phyloP scores from a whole-genome alignment of 2,888 invertebrate species.

The Campoletis raptor region DNA sequence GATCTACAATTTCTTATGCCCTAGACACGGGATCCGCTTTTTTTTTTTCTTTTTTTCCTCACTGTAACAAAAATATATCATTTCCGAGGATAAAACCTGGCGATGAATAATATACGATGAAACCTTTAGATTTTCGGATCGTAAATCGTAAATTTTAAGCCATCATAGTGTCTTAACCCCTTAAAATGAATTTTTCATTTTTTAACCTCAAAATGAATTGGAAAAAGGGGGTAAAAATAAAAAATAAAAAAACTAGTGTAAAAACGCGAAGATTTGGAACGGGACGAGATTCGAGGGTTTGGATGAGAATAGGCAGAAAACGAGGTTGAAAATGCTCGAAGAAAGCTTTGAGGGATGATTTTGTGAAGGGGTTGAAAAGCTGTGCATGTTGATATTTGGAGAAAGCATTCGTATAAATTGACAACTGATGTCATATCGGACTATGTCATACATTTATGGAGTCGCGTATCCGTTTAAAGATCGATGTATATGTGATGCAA shows the following conservation, averaged over 20 bases:
- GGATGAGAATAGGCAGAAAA: neutral
- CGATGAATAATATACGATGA: neutral
- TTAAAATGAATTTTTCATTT: neutral
- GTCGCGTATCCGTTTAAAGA: constrained; percentile 12
- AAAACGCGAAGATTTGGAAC: neutral
- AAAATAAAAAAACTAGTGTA: neutral
- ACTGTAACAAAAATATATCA: neutral
- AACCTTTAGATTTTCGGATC: neutral
- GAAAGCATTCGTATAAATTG: neutral
- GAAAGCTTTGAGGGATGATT: constrained; percentile 20
- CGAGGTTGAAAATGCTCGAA: constrained; percentile 14
- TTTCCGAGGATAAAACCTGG: neutral
- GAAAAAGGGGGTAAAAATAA: neutral
- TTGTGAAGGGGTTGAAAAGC: neutral
- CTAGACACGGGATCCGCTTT: neutral
- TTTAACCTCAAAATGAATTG: too few species aligned
- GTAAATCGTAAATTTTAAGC: neutral
- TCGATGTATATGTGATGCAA: neutral
- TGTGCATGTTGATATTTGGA: neutral
- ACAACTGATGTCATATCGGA: constrained; percentile 17
- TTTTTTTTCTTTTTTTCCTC: neutral
- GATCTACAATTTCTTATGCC: constrained; percentile 23
- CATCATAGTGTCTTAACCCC: neutral
- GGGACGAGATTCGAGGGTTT: neutral
- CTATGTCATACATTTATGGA: constrained; percentile 33